Base-by-base conservation (phyloP, 2,888 invertebrate species). In the Tetragonisca angustula region DNA sequence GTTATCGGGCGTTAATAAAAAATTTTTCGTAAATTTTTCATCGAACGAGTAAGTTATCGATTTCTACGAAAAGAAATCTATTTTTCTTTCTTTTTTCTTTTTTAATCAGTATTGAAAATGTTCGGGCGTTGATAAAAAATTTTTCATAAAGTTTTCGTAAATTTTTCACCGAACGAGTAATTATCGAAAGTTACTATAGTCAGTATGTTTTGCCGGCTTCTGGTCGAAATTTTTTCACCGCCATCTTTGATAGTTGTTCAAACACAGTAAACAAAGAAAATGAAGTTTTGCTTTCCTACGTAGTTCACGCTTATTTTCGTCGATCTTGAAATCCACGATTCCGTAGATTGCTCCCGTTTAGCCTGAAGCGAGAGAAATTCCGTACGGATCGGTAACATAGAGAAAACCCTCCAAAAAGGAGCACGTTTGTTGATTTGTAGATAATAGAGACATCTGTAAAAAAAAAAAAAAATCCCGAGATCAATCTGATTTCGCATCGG, bases 291-390 rank as follows among this genome's bases (percentile, higher is more conserved):
- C 6, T 65, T 71, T 59, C 5, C 59, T 24, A 11, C 52, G 19
- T 79, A 61, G 61, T 24, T 67, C 65, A 64, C 50, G 52, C 69
- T 74, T 62, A 19, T 17, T 81, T 75, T 68, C 13, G 80, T 69
- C 19, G 76, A 69, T 79, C 87, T 85, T 88, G 85, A 61, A 68
- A 19, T 56, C 56, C 69, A 43, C 64, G 64, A 84, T 84, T 76
- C 76, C 76, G 56, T 61, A 11, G 32, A 56, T n/a, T 82, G 76
- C 69, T 86, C 73, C 74, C 61, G 81, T 71, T 83, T 75, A 74
- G 73, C 72, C 74, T 77, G 79, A 84, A 79, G 36, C 6, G 61
- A 56, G 68, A 61, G 32, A 64, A 78, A 68, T 36, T 71, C 52
- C 67, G 9, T 43, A 43, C 9, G 43, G 43, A 73, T 71, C 52